Percentiles rank a stretch among this genome's conserved stretches.
These are phyloP conservation scores for Cydia strobilella DNA, from an alignment of 1,140 invertebrate species.

Conservation along the genomic window DNA sequence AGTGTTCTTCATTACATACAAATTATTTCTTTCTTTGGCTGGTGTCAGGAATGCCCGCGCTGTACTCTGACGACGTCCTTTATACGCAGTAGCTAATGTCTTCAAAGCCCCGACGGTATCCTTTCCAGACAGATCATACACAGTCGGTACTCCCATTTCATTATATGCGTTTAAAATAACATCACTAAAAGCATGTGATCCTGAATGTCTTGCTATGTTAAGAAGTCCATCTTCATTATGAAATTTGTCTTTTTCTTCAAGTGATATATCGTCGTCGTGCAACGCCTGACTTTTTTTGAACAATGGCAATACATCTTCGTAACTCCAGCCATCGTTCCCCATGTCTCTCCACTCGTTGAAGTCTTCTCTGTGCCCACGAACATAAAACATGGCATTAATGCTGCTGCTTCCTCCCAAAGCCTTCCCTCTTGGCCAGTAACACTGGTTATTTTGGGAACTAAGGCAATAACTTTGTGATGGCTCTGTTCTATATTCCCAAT, in stretches of 20 bases:
- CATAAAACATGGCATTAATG: conserved; percentile 89
- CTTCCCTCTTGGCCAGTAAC: conserved; percentile 76
- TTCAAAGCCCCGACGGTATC: conserved; percentile 6
- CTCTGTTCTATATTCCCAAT: conserved; percentile 83
- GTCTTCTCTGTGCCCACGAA: conserved; percentile 85
- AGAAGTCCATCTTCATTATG: conserved; percentile 22
- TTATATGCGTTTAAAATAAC: conserved; percentile 31
- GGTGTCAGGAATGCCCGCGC: conserved; percentile 50
- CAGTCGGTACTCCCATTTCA: conserved; percentile 9
- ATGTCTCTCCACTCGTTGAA: conserved; percentile 84
- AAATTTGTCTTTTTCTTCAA: conserved; percentile 19
- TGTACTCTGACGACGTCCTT: conserved; percentile 32
- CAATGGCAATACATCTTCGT: conserved; percentile 81
- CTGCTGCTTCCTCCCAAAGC: conserved; percentile 84
- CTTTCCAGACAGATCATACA: conserved; percentile 14
- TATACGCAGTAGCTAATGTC: conserved; percentile 19
- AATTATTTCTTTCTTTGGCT: conserved; percentile 80
- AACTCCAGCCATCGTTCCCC: conserved; percentile 87
- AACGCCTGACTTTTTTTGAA: conserved; percentile 36
- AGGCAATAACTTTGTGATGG: conserved; percentile 79
- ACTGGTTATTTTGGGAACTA: conserved; percentile 65
- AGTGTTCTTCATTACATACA: conserved; percentile 82
- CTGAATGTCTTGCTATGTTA: conserved; percentile 29
- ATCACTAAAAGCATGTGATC: conserved; percentile 29
- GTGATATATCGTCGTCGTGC: not conserved